phyloP scores from a whole-genome alignment of 1,140 invertebrate genomes.

The Drosophila ambigua region DNA sequence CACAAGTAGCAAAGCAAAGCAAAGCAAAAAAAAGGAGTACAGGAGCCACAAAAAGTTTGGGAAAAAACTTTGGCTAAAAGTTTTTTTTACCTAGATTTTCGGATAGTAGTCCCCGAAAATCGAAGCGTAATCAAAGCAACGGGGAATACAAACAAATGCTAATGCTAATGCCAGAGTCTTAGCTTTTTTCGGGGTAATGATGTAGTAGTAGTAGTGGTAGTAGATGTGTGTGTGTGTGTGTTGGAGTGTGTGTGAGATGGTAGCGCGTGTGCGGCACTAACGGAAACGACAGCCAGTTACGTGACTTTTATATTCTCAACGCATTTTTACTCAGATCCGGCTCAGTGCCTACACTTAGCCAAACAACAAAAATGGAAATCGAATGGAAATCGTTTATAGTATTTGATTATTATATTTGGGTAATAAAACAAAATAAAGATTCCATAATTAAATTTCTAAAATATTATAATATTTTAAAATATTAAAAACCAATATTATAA shows the following conservation, averaged over 20 bases:
- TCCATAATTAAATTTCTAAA: too few species aligned
- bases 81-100: slow-evolving; percentile 66
- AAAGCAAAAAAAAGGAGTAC: background rate
- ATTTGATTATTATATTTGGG: too few species aligned
- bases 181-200: slow-evolving; percentile 27
- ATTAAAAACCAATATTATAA: too few species aligned
- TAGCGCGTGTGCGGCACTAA: slow-evolving; percentile 62
- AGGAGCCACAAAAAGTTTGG: slow-evolving; percentile 26
- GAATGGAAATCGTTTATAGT: too few species aligned
- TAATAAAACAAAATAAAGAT: too few species aligned
- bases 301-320: slow-evolving; percentile 81
- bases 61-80: slow-evolving; percentile 63
- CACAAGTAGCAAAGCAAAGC: slow-evolving; percentile 10
- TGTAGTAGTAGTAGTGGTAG: slow-evolving; percentile 16
- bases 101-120: slow-evolving; percentile 46
- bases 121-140: slow-evolving; percentile 78
- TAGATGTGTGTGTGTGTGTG: slow-evolving; percentile 21
- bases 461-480: too few species aligned
- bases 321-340: slow-evolving; percentile 50
- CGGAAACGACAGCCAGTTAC: slow-evolving; percentile 77
- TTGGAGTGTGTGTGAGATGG: slow-evolving; percentile 25
- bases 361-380: too few species aligned
- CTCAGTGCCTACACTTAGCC: too few species aligned
- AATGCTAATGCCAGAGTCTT: slow-evolving; percentile 66
- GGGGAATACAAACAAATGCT: slow-evolving; percentile 75